Conservation (phyloP, 2,888 invertebrate species). For the Bimastos eiseni region DNA sequence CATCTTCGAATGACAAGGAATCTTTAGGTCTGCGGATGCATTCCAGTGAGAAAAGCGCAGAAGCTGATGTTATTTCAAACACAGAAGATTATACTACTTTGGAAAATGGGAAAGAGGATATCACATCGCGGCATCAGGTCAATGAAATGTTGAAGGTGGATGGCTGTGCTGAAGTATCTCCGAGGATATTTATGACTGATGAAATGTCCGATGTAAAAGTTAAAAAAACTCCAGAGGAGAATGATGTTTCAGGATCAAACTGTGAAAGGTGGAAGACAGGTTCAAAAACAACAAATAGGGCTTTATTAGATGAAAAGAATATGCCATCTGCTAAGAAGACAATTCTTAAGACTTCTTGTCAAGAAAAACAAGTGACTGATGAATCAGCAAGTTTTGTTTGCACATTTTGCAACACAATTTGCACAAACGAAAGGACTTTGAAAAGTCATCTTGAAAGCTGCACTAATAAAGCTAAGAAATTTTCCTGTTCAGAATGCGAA, state of each 20-base stretch:
- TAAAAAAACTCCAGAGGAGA: neutral
- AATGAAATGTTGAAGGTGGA: neutral
- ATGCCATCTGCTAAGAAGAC: neutral
- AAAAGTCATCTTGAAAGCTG: neutral
- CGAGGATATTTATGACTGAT: neutral
- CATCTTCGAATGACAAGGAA: neutral
- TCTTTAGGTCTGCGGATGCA: neutral
- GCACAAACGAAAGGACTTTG: neutral
- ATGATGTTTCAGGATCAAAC: neutral
- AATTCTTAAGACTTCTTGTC: neutral
- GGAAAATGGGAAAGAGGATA: neutral
- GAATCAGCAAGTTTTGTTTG: neutral
- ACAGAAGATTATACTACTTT: neutral
- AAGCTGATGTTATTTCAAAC: neutral
- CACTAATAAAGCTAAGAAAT: neutral
- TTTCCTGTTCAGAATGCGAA: slow-evolving; percentile 4
- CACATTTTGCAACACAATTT: neutral
- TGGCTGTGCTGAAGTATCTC: neutral
- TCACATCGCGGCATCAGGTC: too few species aligned
- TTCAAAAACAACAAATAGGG: neutral
- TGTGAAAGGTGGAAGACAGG: neutral
- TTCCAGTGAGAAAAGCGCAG: neutral
- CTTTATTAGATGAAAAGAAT: neutral
- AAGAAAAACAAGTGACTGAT: neutral
- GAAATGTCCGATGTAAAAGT: neutral